Percentiles rank a stretch among this genome's conserved stretches.
Conservation (phyloP, 2,797 vertebrate genomes). For the Gouania willdenowi region DNA sequence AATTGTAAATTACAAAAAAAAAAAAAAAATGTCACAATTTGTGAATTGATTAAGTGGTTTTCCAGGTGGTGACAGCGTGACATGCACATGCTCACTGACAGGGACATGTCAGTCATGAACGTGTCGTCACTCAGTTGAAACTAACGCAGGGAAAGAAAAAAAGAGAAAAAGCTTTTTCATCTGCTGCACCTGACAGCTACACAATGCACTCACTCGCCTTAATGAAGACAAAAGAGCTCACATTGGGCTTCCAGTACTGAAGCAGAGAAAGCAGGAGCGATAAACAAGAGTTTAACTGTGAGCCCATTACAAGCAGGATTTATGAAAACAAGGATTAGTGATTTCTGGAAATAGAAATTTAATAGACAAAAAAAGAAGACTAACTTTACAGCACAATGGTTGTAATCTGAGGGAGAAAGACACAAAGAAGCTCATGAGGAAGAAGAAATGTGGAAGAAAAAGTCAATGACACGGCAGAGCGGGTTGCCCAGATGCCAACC, state of each 20-base stretch:
- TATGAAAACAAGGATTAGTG: neutral
- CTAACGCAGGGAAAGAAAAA: no score
- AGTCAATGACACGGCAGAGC: constrained; percentile 48
- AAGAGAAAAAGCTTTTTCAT: constrained; percentile 3
- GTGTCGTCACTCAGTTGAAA: neutral
- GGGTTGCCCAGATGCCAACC: constrained; percentile 34
- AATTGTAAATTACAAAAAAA: no score
- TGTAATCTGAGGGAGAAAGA: constrained; percentile 5
- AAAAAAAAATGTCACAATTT: no score
- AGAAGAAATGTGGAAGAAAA: no score
- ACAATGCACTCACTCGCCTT: constrained; percentile 31
- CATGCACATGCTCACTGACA: neutral
- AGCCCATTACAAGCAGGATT: no score
- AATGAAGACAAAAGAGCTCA: constrained; percentile 43
- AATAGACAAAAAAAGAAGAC: neutral
- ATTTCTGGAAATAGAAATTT: constrained; percentile 6
- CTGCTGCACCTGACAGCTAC: constrained; percentile 39
- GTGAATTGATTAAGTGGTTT: no score
- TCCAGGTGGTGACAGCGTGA: no score
- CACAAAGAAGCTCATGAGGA: neutral
- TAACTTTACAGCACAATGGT: no score
- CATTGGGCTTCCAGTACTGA: constrained; percentile 10
- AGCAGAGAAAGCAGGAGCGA: constrained; percentile 2
- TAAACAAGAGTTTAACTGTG: no score
- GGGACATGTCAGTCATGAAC: neutral